Evolutionary conservation across 2,113 vertebrate species (phyloP), one percentile per base, ranked within the genome.

Genomic region (Arenaria interpres): DNA sequence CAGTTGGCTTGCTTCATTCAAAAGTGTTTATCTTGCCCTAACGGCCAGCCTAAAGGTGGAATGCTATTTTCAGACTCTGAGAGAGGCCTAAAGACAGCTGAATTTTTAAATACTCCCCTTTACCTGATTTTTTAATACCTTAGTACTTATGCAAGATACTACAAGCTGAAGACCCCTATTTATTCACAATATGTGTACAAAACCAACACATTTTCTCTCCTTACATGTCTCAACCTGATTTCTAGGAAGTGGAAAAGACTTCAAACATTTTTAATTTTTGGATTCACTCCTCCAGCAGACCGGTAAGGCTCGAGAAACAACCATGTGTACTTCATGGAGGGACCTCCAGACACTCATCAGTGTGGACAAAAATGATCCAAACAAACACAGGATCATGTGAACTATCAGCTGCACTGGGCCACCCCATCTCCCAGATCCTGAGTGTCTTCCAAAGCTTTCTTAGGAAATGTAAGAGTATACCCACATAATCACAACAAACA

Each of bases 1-100:
- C 84, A 76, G 66, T 37, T 45, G 4, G 17, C 71, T 62, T 32
- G 84, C 84, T 90, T 63, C 81, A 51, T 91, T 79, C 89, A 30
- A 3, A 67, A 89, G 37, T 82, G 95, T 85, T 96, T 87, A 85
- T 89, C 92, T 72, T 68, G 88, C 90, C 69, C 51, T 54, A 89
- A 67, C 84, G 72, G 87, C 74, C 95, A 73, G 54, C 20, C 50
- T 62, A 35, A 82, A 92, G 95, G 84, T 62, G 45, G 54, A 91
- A 89, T 23, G 19, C 62, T 89, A 30, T 85, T 93, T 93, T 35
- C 84, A 76, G 86, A 19, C 53, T 21, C 20, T 3, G 32, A 72
- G 39, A 53, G 59, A 74, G 45, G 53, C 25, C 30, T 50, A 9
- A 45, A 59, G 54, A 79, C 12, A 64, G 71, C 21, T 33, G 73